Base-by-base conservation (phyloP, 2,888 invertebrate genomes). In the Oscheius sp. region DNA sequence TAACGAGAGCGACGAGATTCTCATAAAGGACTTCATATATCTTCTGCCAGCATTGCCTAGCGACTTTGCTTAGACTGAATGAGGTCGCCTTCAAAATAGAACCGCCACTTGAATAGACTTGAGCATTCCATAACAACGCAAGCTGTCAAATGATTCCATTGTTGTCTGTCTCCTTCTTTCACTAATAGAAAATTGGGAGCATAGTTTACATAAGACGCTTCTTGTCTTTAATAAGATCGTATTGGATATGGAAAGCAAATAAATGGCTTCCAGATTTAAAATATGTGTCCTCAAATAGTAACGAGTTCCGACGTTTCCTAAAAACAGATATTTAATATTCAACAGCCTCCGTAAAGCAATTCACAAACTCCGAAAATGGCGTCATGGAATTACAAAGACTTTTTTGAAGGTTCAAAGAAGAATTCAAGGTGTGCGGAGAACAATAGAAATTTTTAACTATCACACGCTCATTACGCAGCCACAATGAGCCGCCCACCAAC, bases 1-100 rank as follows among this genome's bases (percentile, higher is more conserved):
- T 54, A 59, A 59, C 44, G 41, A 59, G 59, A 59, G 59, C 59
- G 59, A n/a, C 41, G 41, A 28, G 59, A 59, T 44, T 44, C 59
- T 59, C 59, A 59, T 59, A 59, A 59, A 28, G 28, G 44, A 26
- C 8, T 8, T 17, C 50, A 22, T n/a, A n/a, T n/a, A n/a, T 41
- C 41, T 50, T 54, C 36, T n/a, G 32, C 36, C 32, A 17, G 20
- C 54, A 54, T 54, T 36, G 36, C 54, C 24, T 54, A 54, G 54
- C 54, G 54, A 54, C 54, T n/a, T n/a, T n/a, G n/a, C n/a, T n/a
- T 33, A 33, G 36, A 36, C 32, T n/a, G 32, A 28, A 28, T 20
- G 54, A 17, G 33, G 32, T 32, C 17, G 17, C 20, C 33, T 14
- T 17, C 30, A 12, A 28, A 54, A 54, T 54, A n/a, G 54, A 54